These are phyloP conservation scores for Notoglanidium macrostoma DNA, from an alignment of 2,797 vertebrate genomes.

Conservation along the genomic window DNA sequence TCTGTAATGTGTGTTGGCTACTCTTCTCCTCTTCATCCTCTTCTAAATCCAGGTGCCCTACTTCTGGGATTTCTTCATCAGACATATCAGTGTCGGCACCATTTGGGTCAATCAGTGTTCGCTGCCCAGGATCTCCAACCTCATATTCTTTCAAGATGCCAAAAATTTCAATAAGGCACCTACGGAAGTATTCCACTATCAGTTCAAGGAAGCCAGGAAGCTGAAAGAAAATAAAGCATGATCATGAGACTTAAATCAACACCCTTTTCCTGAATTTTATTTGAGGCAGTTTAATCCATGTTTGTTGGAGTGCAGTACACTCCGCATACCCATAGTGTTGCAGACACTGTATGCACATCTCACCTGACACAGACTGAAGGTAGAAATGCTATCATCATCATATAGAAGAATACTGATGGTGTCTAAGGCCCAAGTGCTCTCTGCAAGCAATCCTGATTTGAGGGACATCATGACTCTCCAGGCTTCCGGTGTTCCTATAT, in stretches of 20 bases:
- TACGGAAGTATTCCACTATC: slow-evolving; percentile 96
- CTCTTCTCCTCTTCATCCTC: slow-evolving; percentile 72
- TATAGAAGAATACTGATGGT: slow-evolving; percentile 98
- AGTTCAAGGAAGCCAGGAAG: slow-evolving; percentile 95
- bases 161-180: slow-evolving; percentile 98
- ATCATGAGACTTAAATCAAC: neutral
- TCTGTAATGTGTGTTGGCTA: slow-evolving; percentile 36
- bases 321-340: neutral
- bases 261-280: neutral
- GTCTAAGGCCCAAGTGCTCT: slow-evolving; percentile 99
- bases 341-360: slow-evolving; percentile 36
- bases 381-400: slow-evolving; percentile 96
- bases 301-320: neutral
- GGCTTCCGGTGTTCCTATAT: slow-evolving; percentile 94
- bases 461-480: slow-evolving; percentile 99
- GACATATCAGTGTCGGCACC: slow-evolving; percentile 79
- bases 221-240: slow-evolving; percentile 64
- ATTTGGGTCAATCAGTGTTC: slow-evolving; percentile 88
- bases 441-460: slow-evolving; percentile 95
- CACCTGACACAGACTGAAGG: slow-evolving; percentile 96
- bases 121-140: slow-evolving; percentile 94
- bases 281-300: neutral
- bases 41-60: slow-evolving; percentile 74
- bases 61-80: slow-evolving; percentile 78
- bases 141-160: slow-evolving; percentile 97